A percentile compares a stretch with the other conserved stretches of the same genome.
These are phyloP conservation scores for Hippocampus abdominalis DNA, from an alignment of 2,113 vertebrate genomes.

Conservation along the genomic window DNA sequence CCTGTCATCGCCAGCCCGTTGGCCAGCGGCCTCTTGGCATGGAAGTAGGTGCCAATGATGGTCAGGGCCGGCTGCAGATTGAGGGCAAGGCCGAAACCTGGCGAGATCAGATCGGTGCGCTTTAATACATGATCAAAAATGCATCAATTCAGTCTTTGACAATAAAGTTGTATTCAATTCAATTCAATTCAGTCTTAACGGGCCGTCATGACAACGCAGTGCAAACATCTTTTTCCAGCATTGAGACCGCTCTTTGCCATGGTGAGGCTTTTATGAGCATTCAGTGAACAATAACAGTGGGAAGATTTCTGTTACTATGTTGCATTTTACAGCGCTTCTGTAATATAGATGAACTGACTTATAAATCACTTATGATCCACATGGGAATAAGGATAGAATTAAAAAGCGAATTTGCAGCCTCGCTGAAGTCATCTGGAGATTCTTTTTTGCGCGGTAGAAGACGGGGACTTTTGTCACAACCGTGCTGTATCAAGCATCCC, in stretches of 20 bases:
- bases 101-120: conserved; percentile 9
- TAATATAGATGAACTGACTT: neutral
- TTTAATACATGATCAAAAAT: neutral
- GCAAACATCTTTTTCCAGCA: neutral
- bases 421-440: neutral
- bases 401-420: neutral
- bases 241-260: neutral
- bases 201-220: neutral
- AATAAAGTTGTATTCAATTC: too few relatives aligned
- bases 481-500: neutral
- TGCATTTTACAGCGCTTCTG: neutral
- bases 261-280: neutral
- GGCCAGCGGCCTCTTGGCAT: conserved; percentile 73
- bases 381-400: neutral
- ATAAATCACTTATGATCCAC: neutral
- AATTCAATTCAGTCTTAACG: neutral
- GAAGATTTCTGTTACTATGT: neutral
- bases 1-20: conserved; percentile 81
- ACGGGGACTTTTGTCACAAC: neutral
- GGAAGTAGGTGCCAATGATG: conserved; percentile 80
- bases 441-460: neutral
- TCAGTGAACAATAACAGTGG: neutral
- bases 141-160: too few relatives aligned
- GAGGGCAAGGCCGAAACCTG: conserved; percentile 80
- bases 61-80: conserved; percentile 83